Evolutionary conservation across 2,888 invertebrate genomes (phyloP).

Genomic region (Ectobius pallidus): DNA sequence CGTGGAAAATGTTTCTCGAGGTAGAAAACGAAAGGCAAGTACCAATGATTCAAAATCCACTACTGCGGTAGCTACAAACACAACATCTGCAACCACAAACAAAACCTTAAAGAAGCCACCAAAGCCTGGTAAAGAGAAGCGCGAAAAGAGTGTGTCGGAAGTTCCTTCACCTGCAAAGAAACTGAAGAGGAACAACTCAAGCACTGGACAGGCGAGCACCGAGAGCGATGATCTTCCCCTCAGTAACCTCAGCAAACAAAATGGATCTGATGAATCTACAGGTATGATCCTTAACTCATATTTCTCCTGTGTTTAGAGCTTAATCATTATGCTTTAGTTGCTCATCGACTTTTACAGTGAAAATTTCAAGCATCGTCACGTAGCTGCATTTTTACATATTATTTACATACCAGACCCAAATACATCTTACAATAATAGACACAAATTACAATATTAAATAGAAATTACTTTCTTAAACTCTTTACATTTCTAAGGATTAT

Average conservation of each 20-base stretch:
- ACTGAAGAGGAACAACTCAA: constrained; percentile 17
- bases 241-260: constrained; percentile 34
- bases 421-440: no score
- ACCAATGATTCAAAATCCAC: background rate
- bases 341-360: no score
- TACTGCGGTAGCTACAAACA: background rate
- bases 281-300: no score
- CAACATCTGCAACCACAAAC: background rate
- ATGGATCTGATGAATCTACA: background rate
- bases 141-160: background rate
- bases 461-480: no score
- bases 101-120: background rate
- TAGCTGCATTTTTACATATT: no score
- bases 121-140: background rate
- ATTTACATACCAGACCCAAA: no score
- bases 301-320: no score
- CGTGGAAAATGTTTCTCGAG: background rate
- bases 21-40: constrained; percentile 20
- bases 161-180: constrained; percentile 18
- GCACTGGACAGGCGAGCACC: constrained; percentile 16
- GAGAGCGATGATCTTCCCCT: constrained; percentile 41
- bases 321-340: no score
- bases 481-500: no score
- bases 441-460: no score
- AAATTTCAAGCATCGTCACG: no score